Percentiles rank a stretch among this genome's conserved stretches.
phyloP scores from a whole-genome alignment of 2,113 vertebrate genomes.

The Plotosus lineatus region DNA sequence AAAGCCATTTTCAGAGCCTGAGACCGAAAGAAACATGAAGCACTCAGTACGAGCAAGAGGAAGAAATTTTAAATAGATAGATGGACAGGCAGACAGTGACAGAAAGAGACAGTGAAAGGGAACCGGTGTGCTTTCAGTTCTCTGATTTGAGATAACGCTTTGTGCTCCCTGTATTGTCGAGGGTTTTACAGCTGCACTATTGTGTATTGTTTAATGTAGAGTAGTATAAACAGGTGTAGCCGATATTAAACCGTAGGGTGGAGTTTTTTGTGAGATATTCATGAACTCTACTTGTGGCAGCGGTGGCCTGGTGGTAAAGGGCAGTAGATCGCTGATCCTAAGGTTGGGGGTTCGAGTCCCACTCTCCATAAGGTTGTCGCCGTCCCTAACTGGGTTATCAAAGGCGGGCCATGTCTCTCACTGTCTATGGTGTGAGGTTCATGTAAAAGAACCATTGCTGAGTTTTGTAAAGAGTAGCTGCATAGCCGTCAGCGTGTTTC shows the following conservation, averaged over 20 bases:
- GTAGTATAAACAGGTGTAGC: not conserved
- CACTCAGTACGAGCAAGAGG: conserved; percentile 2
- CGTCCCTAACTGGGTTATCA: too few species aligned
- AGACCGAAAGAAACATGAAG: conserved; percentile 40
- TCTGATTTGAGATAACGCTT: conserved; percentile 22
- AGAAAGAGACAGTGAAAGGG: not conserved
- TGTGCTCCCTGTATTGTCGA: not conserved
- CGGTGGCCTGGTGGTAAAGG: too few species aligned
- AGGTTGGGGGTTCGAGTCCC: too few species aligned
- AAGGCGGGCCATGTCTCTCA: too few species aligned
- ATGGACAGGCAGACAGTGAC: not conserved
- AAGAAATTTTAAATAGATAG: conserved; percentile 6
- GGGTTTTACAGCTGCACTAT: not conserved
- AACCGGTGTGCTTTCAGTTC: conserved; percentile 1
- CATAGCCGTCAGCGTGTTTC: too few species aligned
- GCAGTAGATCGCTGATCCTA: too few species aligned
- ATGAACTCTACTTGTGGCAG: too few species aligned
- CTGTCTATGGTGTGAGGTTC: too few species aligned
- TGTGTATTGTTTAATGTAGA: not conserved
- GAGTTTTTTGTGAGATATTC: not conserved
- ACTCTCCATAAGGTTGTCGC: too few species aligned
- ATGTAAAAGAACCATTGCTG: too few species aligned
- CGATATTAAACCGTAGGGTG: not conserved
- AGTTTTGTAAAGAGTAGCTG: too few species aligned
- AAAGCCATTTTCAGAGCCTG: conserved; percentile 26